phyloP scores from a whole-genome alignment of 2,797 vertebrate genomes.

The Calcarius lapponicus region DNA sequence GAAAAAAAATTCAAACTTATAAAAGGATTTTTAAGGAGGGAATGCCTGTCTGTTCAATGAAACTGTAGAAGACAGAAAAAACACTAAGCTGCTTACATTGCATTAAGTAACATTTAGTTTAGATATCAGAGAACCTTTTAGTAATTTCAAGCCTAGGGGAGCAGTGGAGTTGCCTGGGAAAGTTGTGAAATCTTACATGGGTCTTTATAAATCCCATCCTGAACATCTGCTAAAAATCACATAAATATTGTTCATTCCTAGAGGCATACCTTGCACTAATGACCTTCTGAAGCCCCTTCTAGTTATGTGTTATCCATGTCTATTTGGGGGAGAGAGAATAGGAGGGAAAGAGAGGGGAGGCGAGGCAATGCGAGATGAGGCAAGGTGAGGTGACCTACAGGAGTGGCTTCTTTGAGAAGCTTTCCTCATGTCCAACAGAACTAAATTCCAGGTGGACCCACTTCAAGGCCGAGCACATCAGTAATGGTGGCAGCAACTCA shows the following conservation, averaged over 20 bases:
- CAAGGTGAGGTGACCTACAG: fast-evolving
- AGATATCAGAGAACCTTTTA: not conserved
- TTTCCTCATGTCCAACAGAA: not conserved
- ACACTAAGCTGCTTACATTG: not conserved
- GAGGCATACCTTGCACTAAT: not conserved
- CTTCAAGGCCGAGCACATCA: fast-evolving
- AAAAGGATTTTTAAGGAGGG: not conserved
- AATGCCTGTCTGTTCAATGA: not conserved
- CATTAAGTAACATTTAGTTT: not conserved
- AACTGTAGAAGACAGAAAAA: not conserved
- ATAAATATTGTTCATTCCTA: not conserved
- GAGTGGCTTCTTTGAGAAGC: not conserved
- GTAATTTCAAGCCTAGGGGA: not conserved
- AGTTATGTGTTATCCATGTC: not conserved
- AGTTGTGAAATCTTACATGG: not conserved
- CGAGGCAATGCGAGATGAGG: fast-evolving
- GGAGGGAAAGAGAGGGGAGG: not conserved
- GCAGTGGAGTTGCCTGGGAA: not conserved
- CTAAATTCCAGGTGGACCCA: not conserved
- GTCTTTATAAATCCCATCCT: not conserved
- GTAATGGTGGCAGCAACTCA: not conserved
- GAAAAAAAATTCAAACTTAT: not conserved
- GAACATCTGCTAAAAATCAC: not conserved
- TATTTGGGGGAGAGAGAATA: not conserved
- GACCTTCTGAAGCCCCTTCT: not conserved